Percentiles rank a stretch among this genome's conserved stretches.
Conservation (phyloP, 2,888 invertebrate genomes). For the Hylaea fasciaria region DNA sequence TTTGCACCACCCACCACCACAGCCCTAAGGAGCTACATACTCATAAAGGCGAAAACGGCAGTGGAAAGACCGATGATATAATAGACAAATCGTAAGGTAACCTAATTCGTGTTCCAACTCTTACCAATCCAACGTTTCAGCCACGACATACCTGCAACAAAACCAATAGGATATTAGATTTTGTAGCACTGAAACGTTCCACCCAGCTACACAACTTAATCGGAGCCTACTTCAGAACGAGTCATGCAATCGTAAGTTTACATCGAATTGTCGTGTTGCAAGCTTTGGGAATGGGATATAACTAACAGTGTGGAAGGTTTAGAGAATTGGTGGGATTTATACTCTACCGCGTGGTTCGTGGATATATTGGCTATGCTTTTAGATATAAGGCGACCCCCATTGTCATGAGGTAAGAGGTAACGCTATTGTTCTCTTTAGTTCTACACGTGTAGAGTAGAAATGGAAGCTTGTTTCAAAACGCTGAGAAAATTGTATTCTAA, state of each 20-base stretch:
- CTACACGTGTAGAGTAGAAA: too few species aligned
- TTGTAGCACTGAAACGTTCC: slow-evolving; percentile 3
- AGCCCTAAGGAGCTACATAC: too few species aligned
- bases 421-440: too few species aligned
- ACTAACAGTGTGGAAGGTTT: slow-evolving; percentile 6
- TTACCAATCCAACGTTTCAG: slow-evolving; percentile 14
- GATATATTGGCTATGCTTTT: slow-evolving; percentile 2
- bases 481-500: too few species aligned
- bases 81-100: not conserved
- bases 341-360: too few species aligned
- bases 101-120: not conserved
- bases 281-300: slow-evolving; percentile 8
- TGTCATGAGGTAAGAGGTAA: too few species aligned
- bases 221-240: slow-evolving; percentile 13
- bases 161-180: slow-evolving; percentile 28
- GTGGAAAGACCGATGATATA: not conserved
- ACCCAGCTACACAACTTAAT: slow-evolving; percentile 21
- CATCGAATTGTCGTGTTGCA: slow-evolving; percentile 26
- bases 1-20: too few species aligned
- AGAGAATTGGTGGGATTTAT: too few species aligned
- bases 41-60: too few species aligned
- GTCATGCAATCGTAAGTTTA: slow-evolving; percentile 28
- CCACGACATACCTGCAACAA: slow-evolving; percentile 49
- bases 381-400: too few species aligned
- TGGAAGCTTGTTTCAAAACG: too few species aligned